Evolutionary conservation across 2,113 vertebrate species (phyloP).

Genomic region (Thamnaconus septentrionalis): DNA sequence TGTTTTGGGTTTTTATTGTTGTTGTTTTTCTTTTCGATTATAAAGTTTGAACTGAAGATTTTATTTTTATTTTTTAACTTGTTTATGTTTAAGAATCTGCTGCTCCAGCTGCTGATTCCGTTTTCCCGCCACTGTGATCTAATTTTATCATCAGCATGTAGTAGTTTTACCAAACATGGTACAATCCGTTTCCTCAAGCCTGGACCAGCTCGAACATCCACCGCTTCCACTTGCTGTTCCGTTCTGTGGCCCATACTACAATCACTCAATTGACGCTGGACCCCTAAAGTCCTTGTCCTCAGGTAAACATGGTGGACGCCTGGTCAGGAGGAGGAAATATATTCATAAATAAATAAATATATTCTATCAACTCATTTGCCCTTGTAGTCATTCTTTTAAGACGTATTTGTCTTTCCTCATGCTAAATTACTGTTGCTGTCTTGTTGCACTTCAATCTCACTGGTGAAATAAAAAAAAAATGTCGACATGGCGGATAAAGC

Average conservation of each 20-base stretch:
- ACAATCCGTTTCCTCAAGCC: constrained; percentile 9
- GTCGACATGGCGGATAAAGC: too few species aligned
- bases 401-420: too few species aligned
- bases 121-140: constrained; percentile 52
- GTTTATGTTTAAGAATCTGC: constrained; percentile 20
- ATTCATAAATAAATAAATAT: constrained; percentile 57
- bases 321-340: constrained; percentile 35
- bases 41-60: not conserved
- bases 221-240: constrained; percentile 17
- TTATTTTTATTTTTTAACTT: not conserved
- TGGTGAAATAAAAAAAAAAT: too few species aligned
- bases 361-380: constrained; percentile 21
- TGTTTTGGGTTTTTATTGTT: not conserved
- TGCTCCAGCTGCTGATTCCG: constrained; percentile 29
- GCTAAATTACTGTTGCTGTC: too few species aligned
- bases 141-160: constrained; percentile 49
- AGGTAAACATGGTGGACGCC: constrained; percentile 67
- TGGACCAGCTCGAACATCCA: constrained; percentile 41
- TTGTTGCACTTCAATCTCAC: too few species aligned
- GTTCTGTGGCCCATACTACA: constrained; percentile 31
- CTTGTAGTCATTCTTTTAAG: not conserved
- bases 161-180: constrained; percentile 45
- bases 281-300: constrained; percentile 66
- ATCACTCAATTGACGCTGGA: constrained; percentile 57
- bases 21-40: too few species aligned